Evolutionary conservation across 2,797 vertebrate species (phyloP).

Genomic region (Lemur catta): DNA sequence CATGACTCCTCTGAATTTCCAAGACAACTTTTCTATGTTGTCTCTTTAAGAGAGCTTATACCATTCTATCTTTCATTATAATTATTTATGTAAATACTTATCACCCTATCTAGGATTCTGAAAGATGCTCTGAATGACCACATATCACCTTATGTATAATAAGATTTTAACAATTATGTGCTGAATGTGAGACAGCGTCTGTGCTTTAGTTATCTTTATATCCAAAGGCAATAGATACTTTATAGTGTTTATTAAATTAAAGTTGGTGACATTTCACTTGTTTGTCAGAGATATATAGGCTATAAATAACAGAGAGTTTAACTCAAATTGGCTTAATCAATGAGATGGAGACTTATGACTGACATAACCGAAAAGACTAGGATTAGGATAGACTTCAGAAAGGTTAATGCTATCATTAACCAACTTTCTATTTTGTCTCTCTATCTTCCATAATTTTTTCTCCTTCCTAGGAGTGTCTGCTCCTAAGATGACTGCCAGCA

Average conservation of each 20-base stretch:
- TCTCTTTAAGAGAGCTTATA: background rate
- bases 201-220: background rate
- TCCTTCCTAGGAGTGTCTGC: background rate
- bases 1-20: background rate
- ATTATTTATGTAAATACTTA: background rate
- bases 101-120: background rate
- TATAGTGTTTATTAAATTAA: slow-evolving; percentile 28
- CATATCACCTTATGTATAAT: background rate
- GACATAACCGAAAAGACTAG: background rate
- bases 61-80: background rate
- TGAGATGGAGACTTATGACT: background rate
- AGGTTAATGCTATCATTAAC: background rate
- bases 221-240: background rate
- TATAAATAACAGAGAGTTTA: background rate
- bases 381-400: background rate
- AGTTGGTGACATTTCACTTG: background rate
- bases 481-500: background rate
- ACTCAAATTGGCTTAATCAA: background rate
- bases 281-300: background rate
- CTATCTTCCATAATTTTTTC: background rate
- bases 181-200: background rate
- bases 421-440: background rate
- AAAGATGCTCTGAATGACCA: background rate
- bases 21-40: background rate
- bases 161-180: background rate